phyloP scores from a whole-genome alignment of 2,888 invertebrate genomes.

The Dryococelus australis region DNA sequence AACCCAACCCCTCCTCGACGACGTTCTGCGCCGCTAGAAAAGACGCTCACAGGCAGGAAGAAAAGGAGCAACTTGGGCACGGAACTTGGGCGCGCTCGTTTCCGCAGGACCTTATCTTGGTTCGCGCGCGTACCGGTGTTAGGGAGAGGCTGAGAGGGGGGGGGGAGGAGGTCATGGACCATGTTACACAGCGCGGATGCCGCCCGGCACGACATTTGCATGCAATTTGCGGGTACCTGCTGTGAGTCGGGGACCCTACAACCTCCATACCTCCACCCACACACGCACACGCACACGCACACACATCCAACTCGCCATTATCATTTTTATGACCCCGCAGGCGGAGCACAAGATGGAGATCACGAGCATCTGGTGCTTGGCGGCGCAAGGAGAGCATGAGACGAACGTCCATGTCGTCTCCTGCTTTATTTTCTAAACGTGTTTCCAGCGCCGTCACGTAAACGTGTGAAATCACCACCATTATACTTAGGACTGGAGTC shows the following conservation, averaged over 20 bases:
- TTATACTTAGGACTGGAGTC: too few species aligned
- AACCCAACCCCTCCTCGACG: not conserved
- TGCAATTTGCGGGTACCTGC: slow-evolving; percentile 16
- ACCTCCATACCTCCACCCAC: not conserved
- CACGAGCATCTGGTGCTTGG: too few species aligned
- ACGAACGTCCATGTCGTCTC: too few species aligned
- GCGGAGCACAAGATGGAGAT: not conserved
- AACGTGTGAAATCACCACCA: too few species aligned
- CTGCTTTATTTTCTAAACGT: too few species aligned
- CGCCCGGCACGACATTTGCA: not conserved
- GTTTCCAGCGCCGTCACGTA: too few species aligned
- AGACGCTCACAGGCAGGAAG: too few species aligned
- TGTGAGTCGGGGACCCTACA: not conserved
- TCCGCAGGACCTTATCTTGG: not conserved
- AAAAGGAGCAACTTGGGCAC: too few species aligned
- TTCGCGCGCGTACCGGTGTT: too few species aligned
- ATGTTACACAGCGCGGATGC: not conserved
- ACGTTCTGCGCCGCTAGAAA: too few species aligned
- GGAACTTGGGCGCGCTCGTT: not conserved
- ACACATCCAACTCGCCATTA: not conserved
- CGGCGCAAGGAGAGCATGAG: too few species aligned
- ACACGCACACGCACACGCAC: not conserved
- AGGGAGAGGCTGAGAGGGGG: too few species aligned
- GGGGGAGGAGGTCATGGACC: not conserved
- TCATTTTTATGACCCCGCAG: not conserved